A percentile compares a stretch with the other conserved stretches of the same genome.
Evolutionary conservation across 1,140 invertebrate species (phyloP).

Genomic region (Drosophila sp.): DNA sequence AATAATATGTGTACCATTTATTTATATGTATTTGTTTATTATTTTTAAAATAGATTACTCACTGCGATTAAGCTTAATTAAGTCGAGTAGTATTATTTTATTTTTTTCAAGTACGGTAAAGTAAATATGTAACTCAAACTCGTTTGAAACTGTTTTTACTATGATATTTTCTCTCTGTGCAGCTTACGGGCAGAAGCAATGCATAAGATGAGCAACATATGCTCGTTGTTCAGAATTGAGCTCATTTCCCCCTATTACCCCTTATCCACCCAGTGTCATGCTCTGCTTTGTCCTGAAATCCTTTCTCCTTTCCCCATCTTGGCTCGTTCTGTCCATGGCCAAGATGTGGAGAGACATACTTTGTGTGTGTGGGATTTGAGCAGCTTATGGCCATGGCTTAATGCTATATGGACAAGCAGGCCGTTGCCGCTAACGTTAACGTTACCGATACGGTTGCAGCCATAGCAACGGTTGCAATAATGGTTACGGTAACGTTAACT

Average conservation of each 20-base stretch:
- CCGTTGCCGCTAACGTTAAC: not conserved
- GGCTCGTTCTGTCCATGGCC: not conserved
- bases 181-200: slow-evolving; percentile 3
- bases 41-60: too few species aligned
- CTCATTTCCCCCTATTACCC: not conserved
- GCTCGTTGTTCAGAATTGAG: slow-evolving; percentile 19
- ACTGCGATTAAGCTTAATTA: too few species aligned
- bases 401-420: slow-evolving; percentile 21
- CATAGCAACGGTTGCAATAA: not conserved
- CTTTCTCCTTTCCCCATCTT: not conserved
- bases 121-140: too few species aligned
- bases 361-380: not conserved
- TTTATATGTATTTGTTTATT: too few species aligned
- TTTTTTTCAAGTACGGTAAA: too few species aligned
- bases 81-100: too few species aligned
- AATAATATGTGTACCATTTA: too few species aligned
- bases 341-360: not conserved
- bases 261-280: too few species aligned
- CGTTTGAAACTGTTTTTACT: too few species aligned
- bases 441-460: not conserved
- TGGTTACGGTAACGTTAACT: slow-evolving; percentile 6
- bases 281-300: not conserved
- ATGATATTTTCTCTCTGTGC: not conserved
- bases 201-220: slow-evolving; percentile 41
- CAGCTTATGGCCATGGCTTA: slow-evolving; percentile 22